phyloP scores from a whole-genome alignment of 1,140 invertebrate species.

The Pseudobourletiella spinata region DNA sequence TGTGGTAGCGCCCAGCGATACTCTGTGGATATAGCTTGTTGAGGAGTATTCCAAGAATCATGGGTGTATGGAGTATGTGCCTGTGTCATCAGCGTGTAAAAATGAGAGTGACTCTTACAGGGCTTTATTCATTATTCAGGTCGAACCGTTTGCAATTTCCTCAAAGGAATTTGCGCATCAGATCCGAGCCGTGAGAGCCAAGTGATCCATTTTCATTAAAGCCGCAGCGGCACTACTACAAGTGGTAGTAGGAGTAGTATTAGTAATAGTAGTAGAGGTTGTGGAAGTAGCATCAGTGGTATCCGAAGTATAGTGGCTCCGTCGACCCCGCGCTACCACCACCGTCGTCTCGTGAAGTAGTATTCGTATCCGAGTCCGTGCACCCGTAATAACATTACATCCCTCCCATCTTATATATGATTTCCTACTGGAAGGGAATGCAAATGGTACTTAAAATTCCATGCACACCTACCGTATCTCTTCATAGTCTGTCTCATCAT shows the following conservation, averaged over 20 bases:
- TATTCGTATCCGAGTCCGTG: not conserved
- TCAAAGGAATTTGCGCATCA: conserved; percentile 4
- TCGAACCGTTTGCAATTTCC: conserved; percentile 11
- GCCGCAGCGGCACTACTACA: too few relatives aligned
- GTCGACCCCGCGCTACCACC: not conserved
- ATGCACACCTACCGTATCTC: conserved; percentile 4
- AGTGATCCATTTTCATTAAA: conserved; percentile 10
- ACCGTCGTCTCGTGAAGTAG: not conserved
- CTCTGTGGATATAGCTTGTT: too few relatives aligned
- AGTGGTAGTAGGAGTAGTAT: too few relatives aligned
- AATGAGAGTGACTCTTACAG: conserved; percentile 1
- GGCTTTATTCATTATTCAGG: conserved; percentile 5
- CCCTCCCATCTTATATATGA: not conserved
- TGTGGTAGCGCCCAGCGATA: too few relatives aligned
- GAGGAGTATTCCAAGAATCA: too few relatives aligned
- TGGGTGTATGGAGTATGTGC: too few relatives aligned
- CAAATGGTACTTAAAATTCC: conserved; percentile 13
- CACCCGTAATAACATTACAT: not conserved
- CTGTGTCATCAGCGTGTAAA: conserved; percentile 4
- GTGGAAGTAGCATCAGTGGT: too few relatives aligned
- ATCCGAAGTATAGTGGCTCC: too few relatives aligned
- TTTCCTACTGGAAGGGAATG: not conserved
- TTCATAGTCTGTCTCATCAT: conserved; percentile 1
- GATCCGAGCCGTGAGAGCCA: not conserved
- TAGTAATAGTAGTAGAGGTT: too few relatives aligned